Evolutionary conservation across 2,113 vertebrate genomes (phyloP), one percentile per base, ranked within the genome.

Genomic region (Tringa solitaria): DNA sequence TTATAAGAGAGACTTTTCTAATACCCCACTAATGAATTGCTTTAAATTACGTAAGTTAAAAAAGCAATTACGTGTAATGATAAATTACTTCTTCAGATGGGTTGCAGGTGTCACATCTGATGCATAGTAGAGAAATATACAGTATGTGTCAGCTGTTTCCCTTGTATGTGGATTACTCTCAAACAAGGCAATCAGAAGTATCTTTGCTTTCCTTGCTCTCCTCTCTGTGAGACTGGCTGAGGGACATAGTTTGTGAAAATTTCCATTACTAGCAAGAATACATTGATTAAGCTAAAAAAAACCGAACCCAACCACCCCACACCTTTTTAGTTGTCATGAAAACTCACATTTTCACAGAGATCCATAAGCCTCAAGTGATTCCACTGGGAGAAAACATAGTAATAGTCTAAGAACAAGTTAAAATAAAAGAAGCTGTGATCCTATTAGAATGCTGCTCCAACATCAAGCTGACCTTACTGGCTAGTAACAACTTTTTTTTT

Each of bases 21-120:
- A 87, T 45, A 70, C 8, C 23, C 48, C 39, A 11, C 27, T 69
- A 87, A 95, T 61, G 27, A 79, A 92, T 78, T 50, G 12, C 16
- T 93, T 97, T 95, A 80, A 94, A 89, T 92, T n/a, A 93, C 33
- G 6, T 79, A 59, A 54, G 19, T 82, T 90, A 35, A 89, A 84
- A 76, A 87, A 79, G 45, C 68, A 96, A 84, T 94, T 92, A 67
- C 8, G 48, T 11, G 11, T 59, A 72, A 56, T 91, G 86, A 89
- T 64, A 93, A 95, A 91, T 63, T 83, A 32, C 45, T 84, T 89
- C 67, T 91, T 88, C 69, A 89, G 67, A 56, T 50, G 77, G 68
- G 35, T 80, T 96, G 72, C 87, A 95, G 78, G 84, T 96, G 57
- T 83, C 64, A 65, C 37, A 76, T 26, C 63, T 92, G 82, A 95